Conservation (phyloP, 2,797 vertebrate genomes). For the Pelobates cultripes region DNA sequence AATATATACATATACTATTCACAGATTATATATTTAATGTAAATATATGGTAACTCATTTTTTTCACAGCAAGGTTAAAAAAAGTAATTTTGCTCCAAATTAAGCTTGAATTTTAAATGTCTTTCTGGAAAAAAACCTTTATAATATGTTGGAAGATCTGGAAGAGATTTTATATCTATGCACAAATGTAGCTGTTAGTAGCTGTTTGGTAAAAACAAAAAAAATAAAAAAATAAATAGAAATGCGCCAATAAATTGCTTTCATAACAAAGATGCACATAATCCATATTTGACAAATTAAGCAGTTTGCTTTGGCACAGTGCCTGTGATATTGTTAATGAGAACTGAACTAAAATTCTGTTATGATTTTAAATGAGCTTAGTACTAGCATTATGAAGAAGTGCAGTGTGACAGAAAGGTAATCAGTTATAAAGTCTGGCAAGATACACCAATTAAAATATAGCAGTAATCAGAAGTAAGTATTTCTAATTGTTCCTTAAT, state of each 20-base stretch:
- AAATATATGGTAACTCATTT: too few species aligned
- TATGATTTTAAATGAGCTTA: conserved; percentile 26
- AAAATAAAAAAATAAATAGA: too few species aligned
- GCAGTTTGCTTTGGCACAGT: conserved; percentile 3
- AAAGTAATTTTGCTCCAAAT: too few species aligned
- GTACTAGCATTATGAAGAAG: conserved; percentile 19
- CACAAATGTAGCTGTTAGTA: too few species aligned
- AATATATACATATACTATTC: too few species aligned
- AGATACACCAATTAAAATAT: conserved; percentile 27
- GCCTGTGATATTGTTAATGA: conserved; percentile 29
- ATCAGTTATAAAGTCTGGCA: conserved; percentile 18
- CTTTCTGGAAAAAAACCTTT: too few species aligned
- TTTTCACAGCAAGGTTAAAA: too few species aligned
- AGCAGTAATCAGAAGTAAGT: background rate
- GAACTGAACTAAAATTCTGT: conserved; percentile 13
- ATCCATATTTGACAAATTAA: conserved; percentile 48
- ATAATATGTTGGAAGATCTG: too few species aligned
- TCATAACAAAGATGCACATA: conserved; percentile 21
- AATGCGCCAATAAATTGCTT: conserved; percentile 25
- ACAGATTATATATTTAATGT: too few species aligned
- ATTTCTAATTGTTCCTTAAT: conserved; percentile 23
- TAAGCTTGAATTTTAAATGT: too few species aligned
- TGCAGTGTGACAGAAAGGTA: conserved; percentile 33
- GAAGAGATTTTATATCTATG: too few species aligned
- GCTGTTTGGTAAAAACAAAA: too few species aligned